Percentiles rank a stretch among this genome's conserved stretches.
phyloP scores from a whole-genome alignment of 2,888 invertebrate genomes.

The Tenthredo mesomela region DNA sequence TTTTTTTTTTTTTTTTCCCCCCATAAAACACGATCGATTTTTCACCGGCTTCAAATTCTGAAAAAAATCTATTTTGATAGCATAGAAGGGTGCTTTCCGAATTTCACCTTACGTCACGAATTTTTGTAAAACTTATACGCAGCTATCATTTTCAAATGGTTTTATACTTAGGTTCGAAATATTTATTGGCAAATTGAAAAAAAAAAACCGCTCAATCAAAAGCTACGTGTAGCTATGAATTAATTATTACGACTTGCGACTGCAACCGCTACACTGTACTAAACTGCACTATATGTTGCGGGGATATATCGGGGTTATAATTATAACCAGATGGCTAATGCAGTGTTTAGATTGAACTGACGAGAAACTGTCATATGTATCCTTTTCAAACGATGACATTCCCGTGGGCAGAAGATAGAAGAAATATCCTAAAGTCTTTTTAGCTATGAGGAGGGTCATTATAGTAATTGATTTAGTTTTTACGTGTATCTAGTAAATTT shows the following conservation, averaged over 20 bases:
- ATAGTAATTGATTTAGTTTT: not conserved
- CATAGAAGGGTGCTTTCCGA: no score
- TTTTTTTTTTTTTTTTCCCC: not conserved
- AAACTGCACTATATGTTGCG: not conserved
- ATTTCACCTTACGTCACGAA: no score
- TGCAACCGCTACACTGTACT: not conserved
- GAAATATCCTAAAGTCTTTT: not conserved
- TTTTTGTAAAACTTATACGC: not conserved
- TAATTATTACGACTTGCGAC: constrained; percentile 7
- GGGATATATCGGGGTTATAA: constrained; percentile 7
- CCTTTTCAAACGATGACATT: constrained; percentile 29
- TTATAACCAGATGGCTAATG: constrained; percentile 46
- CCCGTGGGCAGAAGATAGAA: not conserved
- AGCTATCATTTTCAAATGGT: not conserved
- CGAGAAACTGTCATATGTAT: constrained; percentile 19
- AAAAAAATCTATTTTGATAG: no score
- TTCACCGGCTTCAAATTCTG: not conserved
- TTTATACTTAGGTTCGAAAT: not conserved
- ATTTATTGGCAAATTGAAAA: not conserved
- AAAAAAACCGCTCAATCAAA: not conserved
- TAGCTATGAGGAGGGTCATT: not conserved
- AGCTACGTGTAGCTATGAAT: not conserved
- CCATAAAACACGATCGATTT: not conserved
- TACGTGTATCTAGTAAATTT: not conserved
- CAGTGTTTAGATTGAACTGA: constrained; percentile 27